phyloP scores from a whole-genome alignment of 2,797 vertebrate genomes.

The Pangasius macronema region DNA sequence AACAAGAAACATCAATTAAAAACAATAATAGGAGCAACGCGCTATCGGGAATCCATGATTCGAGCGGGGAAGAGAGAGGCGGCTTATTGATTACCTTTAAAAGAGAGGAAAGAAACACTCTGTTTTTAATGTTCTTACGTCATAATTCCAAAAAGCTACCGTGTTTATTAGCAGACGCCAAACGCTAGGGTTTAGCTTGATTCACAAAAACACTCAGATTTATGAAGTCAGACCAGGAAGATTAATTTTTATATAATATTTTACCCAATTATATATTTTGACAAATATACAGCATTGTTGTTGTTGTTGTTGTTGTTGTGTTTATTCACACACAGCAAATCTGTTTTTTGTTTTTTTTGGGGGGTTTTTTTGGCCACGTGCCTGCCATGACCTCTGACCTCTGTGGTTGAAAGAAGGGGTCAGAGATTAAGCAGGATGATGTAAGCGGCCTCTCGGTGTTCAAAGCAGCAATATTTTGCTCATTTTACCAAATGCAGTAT shows the following conservation, averaged over 20 bases:
- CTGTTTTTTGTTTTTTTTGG: background rate
- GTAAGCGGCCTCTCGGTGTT: background rate
- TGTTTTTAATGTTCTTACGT: constrained; percentile 30
- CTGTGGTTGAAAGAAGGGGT: constrained; percentile 34
- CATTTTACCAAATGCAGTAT: background rate
- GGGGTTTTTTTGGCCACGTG: background rate
- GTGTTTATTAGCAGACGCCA: background rate
- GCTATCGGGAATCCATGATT: constrained; percentile 57
- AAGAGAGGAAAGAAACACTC: constrained; percentile 24
- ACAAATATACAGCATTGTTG: background rate
- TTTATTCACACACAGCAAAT: background rate
- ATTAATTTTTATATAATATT: background rate
- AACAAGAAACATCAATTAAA: constrained; percentile 51
- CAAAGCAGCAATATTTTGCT: background rate
- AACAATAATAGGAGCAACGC: constrained; percentile 37
- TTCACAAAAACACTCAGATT: background rate
- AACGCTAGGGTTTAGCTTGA: background rate
- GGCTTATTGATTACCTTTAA: constrained; percentile 45
- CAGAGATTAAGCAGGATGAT: constrained; percentile 46
- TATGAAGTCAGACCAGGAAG: background rate
- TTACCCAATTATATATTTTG: background rate
- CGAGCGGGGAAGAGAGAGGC: constrained; percentile 29
- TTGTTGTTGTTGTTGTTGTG: background rate
- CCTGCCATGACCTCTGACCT: constrained; percentile 56
- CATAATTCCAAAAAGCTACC: constrained; percentile 27